Conservation (phyloP, 2,888 invertebrate species). For the Caenorhabditis afra region DNA sequence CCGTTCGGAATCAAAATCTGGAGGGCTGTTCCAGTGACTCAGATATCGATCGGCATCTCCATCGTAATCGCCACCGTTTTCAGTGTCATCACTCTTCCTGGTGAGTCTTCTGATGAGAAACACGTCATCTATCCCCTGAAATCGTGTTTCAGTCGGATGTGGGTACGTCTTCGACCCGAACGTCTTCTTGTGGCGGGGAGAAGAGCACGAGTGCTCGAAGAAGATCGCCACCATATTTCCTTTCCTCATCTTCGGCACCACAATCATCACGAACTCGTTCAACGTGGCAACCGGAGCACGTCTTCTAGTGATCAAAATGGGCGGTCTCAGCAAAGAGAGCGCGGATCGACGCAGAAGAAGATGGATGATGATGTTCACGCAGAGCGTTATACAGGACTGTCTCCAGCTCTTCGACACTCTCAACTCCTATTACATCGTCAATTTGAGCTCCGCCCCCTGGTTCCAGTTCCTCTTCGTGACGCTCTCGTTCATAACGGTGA, state of each 20-base stretch:
- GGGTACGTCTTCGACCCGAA: conserved; percentile 4
- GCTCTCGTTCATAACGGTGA: conserved; percentile 11
- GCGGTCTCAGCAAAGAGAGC: neutral
- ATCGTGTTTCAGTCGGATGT: neutral
- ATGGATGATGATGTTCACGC: conserved; percentile 4
- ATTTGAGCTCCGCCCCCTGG: conserved; percentile 28
- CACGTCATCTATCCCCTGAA: neutral
- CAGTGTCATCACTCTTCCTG: neutral
- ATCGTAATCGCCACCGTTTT: neutral
- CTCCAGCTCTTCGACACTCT: conserved; percentile 37
- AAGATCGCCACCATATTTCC: neutral
- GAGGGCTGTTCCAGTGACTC: too few species aligned
- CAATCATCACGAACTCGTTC: neutral
- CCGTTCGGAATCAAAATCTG: conserved; percentile 4
- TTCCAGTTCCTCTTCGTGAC: conserved; percentile 40
- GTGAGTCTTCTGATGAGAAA: neutral
- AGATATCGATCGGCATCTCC: neutral
- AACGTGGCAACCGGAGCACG: neutral
- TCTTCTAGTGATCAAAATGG: neutral
- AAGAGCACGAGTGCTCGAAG: neutral
- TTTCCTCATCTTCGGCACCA: neutral
- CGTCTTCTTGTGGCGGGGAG: neutral
- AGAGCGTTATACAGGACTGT: conserved; percentile 47
- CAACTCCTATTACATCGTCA: conserved; percentile 15
- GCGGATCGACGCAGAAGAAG: neutral